A percentile compares a stretch with the other conserved stretches of the same genome.
Conservation (phyloP, 2,113 vertebrate genomes). For the Holacanthus passer region DNA sequence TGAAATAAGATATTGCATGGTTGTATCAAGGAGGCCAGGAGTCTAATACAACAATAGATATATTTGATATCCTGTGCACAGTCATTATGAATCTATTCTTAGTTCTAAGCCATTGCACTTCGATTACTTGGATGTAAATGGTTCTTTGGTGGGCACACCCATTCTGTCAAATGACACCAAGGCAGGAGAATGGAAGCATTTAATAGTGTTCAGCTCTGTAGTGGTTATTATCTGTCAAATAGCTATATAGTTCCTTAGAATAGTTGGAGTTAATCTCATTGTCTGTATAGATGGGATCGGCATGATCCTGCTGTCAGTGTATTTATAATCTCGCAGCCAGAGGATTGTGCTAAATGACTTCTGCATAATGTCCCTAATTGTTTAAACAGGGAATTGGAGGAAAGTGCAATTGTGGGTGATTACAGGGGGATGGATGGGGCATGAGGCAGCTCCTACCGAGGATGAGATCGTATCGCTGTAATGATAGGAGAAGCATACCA, state of each 20-base stretch:
- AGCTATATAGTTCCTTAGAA: conserved; percentile 24
- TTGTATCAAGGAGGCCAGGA: conserved; percentile 4
- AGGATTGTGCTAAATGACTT: conserved; percentile 63
- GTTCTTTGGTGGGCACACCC: conserved; percentile 23
- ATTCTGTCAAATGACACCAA: conserved; percentile 36
- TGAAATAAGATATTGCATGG: conserved; percentile 24
- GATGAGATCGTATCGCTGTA: conserved; percentile 37
- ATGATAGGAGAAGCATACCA: conserved; percentile 5
- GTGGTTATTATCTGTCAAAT: conserved; percentile 20
- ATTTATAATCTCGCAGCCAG: conserved; percentile 32
- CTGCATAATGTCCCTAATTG: conserved; percentile 65
- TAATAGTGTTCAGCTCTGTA: conserved; percentile 39
- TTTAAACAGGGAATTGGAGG: conserved; percentile 60
- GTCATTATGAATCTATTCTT: conserved; percentile 45
- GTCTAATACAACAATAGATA: conserved; percentile 24
- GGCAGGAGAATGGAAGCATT: conserved; percentile 15
- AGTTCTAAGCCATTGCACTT: conserved; percentile 21
- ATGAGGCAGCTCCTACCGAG: conserved; percentile 22
- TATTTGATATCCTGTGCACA: conserved; percentile 36
- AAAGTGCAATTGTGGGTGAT: conserved; percentile 64
- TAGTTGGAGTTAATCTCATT: conserved; percentile 47
- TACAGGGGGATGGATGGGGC: conserved; percentile 21
- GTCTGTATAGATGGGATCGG: conserved; percentile 36
- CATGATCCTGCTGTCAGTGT: conserved; percentile 36
- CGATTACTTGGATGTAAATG: conserved; percentile 10